These are phyloP conservation scores for Denticeps clupeoides DNA, from an alignment of 2,797 vertebrate genomes.

Conservation along the genomic window DNA sequence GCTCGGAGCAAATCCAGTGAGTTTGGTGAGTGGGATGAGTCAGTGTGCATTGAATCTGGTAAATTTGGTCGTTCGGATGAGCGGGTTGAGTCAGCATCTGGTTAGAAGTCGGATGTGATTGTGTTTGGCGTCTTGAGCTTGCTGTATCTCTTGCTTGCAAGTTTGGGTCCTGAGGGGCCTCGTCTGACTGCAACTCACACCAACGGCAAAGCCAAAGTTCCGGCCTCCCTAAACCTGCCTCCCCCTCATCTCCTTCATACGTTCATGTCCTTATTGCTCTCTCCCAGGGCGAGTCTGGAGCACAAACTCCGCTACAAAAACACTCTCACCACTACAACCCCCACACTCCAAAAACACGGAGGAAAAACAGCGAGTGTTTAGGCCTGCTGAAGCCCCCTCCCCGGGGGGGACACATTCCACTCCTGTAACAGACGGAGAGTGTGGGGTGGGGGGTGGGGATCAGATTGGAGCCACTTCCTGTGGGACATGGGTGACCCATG, in stretches of 20 bases:
- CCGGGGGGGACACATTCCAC: constrained; percentile 30
- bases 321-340: constrained; percentile 11
- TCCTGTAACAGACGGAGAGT: constrained; percentile 26
- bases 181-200: too few relatives aligned
- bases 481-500: constrained; percentile 45
- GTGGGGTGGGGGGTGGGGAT: neutral
- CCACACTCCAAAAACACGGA: constrained; percentile 1
- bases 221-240: too few relatives aligned
- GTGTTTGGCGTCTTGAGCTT: too few relatives aligned
- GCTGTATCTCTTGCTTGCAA: too few relatives aligned
- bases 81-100: too few relatives aligned
- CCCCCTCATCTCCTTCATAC: neutral
- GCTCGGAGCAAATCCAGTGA: neutral
- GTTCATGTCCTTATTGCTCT: constrained; percentile 22
- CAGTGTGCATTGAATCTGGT: neutral
- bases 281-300: constrained; percentile 22
- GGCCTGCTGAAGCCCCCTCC: constrained; percentile 14
- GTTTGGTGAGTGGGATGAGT: neutral
- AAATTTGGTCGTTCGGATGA: neutral
- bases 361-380: constrained; percentile 23
- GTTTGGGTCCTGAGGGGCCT: too few relatives aligned
- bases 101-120: too few relatives aligned
- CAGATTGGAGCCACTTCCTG: constrained; percentile 32
- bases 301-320: constrained; percentile 28
- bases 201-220: too few relatives aligned